phyloP scores from a whole-genome alignment of 2,797 vertebrate genomes.

The Sebastolobus alascanus region DNA sequence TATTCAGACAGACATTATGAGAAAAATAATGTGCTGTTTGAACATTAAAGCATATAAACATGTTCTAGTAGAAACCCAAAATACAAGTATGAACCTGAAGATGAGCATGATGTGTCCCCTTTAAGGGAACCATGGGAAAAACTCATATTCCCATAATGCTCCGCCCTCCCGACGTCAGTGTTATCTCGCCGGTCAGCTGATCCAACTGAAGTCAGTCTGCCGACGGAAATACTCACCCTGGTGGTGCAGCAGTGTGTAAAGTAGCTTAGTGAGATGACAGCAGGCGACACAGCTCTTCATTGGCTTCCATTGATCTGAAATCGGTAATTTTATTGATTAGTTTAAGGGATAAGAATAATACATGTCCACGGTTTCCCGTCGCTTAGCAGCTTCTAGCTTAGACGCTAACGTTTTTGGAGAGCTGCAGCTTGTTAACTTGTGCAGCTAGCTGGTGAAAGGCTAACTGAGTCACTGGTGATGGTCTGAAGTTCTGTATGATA shows the following conservation, averaged over 20 bases:
- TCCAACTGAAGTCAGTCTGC: not conserved
- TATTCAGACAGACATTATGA: no score
- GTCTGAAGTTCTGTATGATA: not conserved
- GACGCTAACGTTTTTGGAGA: not conserved
- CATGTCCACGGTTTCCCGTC: not conserved
- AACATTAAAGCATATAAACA: no score
- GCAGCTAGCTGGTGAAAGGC: not conserved
- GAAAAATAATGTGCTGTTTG: no score
- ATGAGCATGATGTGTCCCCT: no score
- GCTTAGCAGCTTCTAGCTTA: not conserved
- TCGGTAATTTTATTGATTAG: fast-evolving
- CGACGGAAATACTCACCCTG: not conserved
- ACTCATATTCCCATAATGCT: slow-evolving; percentile 47
- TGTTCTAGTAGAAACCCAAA: no score
- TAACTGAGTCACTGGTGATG: slow-evolving; percentile 18
- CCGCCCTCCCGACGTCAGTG: not conserved
- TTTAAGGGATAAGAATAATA: no score
- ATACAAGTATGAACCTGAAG: no score
- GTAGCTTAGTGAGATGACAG: slow-evolving; percentile 15
- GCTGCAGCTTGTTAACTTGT: not conserved
- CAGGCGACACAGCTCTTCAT: not conserved
- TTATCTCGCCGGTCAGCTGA: slow-evolving; percentile 29
- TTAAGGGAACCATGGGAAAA: not conserved
- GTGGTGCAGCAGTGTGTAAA: not conserved
- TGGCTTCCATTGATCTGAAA: not conserved